Evolutionary conservation across 1,140 invertebrate genomes (phyloP).

Genomic region (Meloidogyne exigua): DNA sequence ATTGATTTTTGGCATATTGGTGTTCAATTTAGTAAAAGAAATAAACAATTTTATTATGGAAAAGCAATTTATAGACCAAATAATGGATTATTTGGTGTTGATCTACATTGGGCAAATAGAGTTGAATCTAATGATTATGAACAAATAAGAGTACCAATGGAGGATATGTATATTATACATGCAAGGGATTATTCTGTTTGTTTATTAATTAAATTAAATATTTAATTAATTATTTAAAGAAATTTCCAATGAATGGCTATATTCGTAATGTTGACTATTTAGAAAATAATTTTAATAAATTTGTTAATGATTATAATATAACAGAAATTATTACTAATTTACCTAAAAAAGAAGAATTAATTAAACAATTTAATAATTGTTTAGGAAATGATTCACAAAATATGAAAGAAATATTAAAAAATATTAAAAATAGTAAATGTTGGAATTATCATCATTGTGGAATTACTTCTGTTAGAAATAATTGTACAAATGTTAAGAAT

Average conservation of each 20-base stretch:
- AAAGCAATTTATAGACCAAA: background rate
- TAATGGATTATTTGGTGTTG: slow-evolving; percentile 9
- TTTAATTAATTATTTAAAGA: background rate
- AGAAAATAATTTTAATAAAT: slow-evolving; percentile 9
- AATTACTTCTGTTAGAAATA: slow-evolving; percentile 1
- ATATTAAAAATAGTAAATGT: slow-evolving; percentile 3
- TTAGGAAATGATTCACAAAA: background rate
- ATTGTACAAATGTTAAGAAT: slow-evolving; percentile 20
- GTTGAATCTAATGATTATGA: background rate
- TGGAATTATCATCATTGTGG: slow-evolving; percentile 10
- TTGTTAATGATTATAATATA: slow-evolving; percentile 8
- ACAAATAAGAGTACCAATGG: slow-evolving; percentile 1
- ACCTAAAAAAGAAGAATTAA: slow-evolving; percentile 14
- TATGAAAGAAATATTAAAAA: slow-evolving; percentile 7
- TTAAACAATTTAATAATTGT: slow-evolving; percentile 13
- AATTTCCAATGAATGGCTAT: background rate
- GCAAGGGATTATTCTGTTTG: slow-evolving; percentile 18
- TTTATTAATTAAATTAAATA: background rate
- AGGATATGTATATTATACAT: slow-evolving; percentile 15
- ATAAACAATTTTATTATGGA: slow-evolving; percentile 16
- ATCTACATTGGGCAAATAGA: slow-evolving; percentile 5
- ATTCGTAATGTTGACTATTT: slow-evolving; percentile 1
- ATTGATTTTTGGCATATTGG: slow-evolving; percentile 20
- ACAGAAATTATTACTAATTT: background rate
- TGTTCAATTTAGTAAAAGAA: slow-evolving; percentile 2